phyloP scores from a whole-genome alignment of 2,888 invertebrate species.

The Ceriagrion tenellum region DNA sequence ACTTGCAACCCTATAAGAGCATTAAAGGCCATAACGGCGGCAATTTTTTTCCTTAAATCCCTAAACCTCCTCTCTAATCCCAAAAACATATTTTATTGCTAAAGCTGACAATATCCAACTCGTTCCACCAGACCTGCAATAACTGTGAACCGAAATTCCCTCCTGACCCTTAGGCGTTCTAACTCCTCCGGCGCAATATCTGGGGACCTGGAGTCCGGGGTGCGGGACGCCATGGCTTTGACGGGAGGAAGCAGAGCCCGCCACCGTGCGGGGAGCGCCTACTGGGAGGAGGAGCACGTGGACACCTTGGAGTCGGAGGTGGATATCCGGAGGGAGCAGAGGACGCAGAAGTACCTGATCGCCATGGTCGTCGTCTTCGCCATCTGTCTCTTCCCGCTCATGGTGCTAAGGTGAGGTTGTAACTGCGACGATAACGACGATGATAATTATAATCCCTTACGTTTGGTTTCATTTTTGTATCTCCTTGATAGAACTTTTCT shows the following conservation, averaged over 20 bases:
- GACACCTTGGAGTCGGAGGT: slow-evolving; percentile 80
- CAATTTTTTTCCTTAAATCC: too few species aligned
- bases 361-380: slow-evolving; percentile 84
- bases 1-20: too few species aligned
- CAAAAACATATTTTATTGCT: too few species aligned
- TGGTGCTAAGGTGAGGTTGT: slow-evolving; percentile 78
- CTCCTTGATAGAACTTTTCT: too few species aligned
- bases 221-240: neutral
- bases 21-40: too few species aligned
- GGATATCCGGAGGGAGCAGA: slow-evolving; percentile 82
- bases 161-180: neutral
- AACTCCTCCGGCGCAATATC: neutral
- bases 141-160: too few species aligned
- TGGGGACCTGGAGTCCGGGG: neutral
- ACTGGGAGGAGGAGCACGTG: slow-evolving; percentile 71
- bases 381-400: slow-evolving; percentile 84
- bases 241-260: neutral
- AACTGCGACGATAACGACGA: too few species aligned
- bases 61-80: too few species aligned
- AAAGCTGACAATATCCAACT: too few species aligned
- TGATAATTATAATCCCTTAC: too few species aligned
- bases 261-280: neutral
- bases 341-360: slow-evolving; percentile 84
- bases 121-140: too few species aligned
- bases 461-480: too few species aligned